phyloP scores from a whole-genome alignment of 1,140 invertebrate genomes.

The Orius insidiosus region DNA sequence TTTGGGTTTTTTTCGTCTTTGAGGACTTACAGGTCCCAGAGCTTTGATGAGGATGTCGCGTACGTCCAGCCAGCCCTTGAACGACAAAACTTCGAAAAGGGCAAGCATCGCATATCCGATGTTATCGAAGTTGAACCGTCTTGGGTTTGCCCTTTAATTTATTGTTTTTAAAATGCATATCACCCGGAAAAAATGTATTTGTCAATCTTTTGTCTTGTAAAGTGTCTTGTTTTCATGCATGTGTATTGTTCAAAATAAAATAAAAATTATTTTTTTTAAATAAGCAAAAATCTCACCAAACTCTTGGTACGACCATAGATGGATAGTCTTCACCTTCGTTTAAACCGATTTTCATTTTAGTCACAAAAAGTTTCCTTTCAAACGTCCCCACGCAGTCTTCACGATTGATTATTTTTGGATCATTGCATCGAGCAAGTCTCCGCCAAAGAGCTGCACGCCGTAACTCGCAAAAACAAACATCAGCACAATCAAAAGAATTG shows the following conservation, averaged over 20 bases:
- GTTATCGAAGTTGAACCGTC: slow-evolving; percentile 98
- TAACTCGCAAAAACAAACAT: slow-evolving; percentile 99
- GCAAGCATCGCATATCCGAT: slow-evolving; percentile 97
- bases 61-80: slow-evolving; percentile 99
- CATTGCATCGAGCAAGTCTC: slow-evolving; percentile 91
- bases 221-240: not conserved
- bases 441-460: slow-evolving; percentile 94
- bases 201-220: not conserved
- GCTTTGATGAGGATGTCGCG: slow-evolving; percentile 92
- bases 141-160: slow-evolving; percentile 77
- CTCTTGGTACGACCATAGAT: slow-evolving; percentile 86
- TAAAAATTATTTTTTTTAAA: not conserved
- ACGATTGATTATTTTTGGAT: slow-evolving; percentile 66
- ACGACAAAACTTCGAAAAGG: slow-evolving; percentile 96
- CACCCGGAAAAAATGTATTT: not conserved
- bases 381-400: slow-evolving; percentile 91
- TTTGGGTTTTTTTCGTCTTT: slow-evolving; percentile 7
- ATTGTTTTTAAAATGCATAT: not conserved
- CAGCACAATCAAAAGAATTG: slow-evolving; percentile 87
- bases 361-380: slow-evolving; percentile 86
- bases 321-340: slow-evolving; percentile 74
- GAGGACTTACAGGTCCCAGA: slow-evolving; percentile 69
- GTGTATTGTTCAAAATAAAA: not conserved
- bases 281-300: slow-evolving; percentile 54
- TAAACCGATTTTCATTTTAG: slow-evolving; percentile 87